phyloP scores from a whole-genome alignment of 2,113 vertebrate species.

The Electrona antarctica region DNA sequence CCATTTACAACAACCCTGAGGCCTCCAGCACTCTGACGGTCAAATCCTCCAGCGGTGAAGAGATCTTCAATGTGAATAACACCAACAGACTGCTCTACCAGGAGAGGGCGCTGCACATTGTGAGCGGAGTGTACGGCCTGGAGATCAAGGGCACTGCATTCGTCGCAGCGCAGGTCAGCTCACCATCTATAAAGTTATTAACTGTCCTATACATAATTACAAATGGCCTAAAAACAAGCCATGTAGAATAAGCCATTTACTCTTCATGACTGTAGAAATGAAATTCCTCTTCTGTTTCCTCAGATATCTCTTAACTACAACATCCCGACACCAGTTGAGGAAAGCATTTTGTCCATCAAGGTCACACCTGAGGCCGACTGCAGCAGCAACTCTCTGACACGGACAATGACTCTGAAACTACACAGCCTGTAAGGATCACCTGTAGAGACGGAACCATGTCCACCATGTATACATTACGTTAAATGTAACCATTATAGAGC shows the following conservation, averaged over 20 bases:
- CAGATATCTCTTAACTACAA: constrained; percentile 70
- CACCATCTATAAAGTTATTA: too few relatives aligned
- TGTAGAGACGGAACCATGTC: neutral
- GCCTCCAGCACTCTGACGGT: constrained; percentile 66
- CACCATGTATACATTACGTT: too few relatives aligned
- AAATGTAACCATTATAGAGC: too few relatives aligned
- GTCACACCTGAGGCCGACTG: constrained; percentile 26
- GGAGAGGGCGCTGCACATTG: constrained; percentile 61
- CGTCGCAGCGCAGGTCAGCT: constrained; percentile 80
- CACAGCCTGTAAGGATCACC: constrained; percentile 31
- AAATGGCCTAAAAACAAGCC: too few relatives aligned
- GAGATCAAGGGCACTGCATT: constrained; percentile 67
- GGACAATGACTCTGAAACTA: constrained; percentile 27
- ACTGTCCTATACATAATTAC: too few relatives aligned
- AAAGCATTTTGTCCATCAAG: constrained; percentile 30
- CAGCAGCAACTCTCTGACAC: neutral
- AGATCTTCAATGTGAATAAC: constrained; percentile 77
- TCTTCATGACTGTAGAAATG: neutral
- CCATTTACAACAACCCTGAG: constrained; percentile 38
- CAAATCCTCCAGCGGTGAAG: constrained; percentile 48
- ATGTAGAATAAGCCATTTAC: too few relatives aligned
- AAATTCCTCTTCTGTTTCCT: neutral
- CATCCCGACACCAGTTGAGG: constrained; percentile 57
- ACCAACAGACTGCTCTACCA: constrained; percentile 86
- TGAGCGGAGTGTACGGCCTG: constrained; percentile 73